Percentiles rank a stretch among this genome's conserved stretches.
These are phyloP conservation scores for Manis javanica DNA, from an alignment of 2,797 vertebrate genomes.

Conservation along the genomic window DNA sequence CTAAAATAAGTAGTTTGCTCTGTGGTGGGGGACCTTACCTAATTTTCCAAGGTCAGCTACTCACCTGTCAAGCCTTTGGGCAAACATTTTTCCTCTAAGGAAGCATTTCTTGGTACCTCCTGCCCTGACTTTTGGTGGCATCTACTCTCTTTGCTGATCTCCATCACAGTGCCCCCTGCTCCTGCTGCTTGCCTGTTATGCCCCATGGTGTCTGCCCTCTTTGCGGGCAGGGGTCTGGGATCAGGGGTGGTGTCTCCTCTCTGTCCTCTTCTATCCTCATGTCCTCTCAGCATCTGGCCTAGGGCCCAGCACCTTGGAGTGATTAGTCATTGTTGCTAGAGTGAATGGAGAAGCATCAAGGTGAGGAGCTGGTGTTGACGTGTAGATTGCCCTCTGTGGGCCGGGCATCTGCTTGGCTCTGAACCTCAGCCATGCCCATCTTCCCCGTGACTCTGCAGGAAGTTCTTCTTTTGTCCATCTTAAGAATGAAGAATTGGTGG, in stretches of 20 bases:
- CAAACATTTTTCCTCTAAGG: not conserved
- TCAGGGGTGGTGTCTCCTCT: not conserved
- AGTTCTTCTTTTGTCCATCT: not conserved
- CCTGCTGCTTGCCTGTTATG: not conserved
- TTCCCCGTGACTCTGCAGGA: not conserved
- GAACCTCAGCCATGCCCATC: accelerated
- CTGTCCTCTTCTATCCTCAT: not conserved
- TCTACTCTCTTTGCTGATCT: not conserved
- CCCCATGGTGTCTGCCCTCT: not conserved
- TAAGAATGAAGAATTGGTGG: not conserved
- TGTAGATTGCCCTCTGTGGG: not conserved
- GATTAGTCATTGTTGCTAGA: not conserved
- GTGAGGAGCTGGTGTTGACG: accelerated
- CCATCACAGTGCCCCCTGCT: accelerated
- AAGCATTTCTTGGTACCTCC: not conserved
- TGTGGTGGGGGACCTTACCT: not conserved
- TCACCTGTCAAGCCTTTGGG: not conserved
- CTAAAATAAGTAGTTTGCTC: not conserved
- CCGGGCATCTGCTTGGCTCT: not conserved
- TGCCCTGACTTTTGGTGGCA: not conserved
- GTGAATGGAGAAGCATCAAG: not conserved
- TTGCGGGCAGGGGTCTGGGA: not conserved
- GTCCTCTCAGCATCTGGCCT: not conserved
- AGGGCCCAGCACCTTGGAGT: not conserved
- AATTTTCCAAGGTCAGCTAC: not conserved